Conservation (phyloP, 2,113 vertebrate species). For the Pseudopodoces humilis region DNA sequence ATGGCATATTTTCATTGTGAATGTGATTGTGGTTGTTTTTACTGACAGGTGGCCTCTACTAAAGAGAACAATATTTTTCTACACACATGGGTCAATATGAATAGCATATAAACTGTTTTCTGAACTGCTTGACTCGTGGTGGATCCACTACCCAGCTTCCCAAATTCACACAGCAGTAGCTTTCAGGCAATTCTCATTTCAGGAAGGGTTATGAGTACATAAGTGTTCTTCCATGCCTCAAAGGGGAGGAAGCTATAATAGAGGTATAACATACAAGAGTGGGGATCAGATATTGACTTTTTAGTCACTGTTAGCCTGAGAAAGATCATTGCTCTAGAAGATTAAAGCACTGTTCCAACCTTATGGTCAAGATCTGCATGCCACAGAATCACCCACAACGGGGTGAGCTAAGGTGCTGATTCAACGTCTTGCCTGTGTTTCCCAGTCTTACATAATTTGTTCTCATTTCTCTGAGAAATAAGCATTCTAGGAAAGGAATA, state of each 20-base stretch:
- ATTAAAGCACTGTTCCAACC: neutral
- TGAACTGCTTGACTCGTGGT: neutral
- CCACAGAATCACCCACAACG: neutral
- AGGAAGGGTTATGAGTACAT: neutral
- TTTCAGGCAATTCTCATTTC: slow-evolving; percentile 1
- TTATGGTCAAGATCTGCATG: neutral
- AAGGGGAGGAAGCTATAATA: neutral
- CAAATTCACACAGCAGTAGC: neutral
- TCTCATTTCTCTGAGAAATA: neutral
- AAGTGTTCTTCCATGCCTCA: neutral
- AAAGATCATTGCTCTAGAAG: neutral
- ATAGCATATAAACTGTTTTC: neutral
- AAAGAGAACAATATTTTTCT: neutral
- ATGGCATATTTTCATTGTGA: neutral
- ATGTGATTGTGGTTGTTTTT: neutral
- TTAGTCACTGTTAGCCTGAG: neutral
- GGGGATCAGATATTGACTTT: neutral
- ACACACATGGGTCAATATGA: neutral
- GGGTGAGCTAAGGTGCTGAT: neutral
- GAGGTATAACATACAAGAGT: neutral
- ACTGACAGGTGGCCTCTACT: neutral
- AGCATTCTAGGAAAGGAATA: neutral
- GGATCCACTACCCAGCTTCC: neutral
- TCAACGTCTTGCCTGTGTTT: neutral
- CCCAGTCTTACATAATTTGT: neutral